Evolutionary conservation across 2,113 vertebrate genomes (phyloP).

Genomic region (Egretta garzetta): DNA sequence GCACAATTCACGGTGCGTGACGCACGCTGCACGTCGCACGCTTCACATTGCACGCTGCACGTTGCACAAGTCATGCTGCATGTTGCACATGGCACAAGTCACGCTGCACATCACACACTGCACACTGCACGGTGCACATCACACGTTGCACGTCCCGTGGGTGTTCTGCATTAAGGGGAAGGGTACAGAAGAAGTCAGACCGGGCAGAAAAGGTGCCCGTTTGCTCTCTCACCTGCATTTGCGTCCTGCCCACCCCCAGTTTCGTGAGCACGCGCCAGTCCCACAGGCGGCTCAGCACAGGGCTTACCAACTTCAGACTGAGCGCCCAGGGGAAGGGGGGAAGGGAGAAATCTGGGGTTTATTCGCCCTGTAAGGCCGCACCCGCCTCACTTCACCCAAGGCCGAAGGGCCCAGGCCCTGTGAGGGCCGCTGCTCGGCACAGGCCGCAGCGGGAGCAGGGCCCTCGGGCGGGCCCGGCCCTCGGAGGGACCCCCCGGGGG

Average conservation of each 20-base stretch:
- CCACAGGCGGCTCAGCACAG: neutral
- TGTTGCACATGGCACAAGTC: neutral
- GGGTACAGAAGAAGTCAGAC: too few relatives aligned
- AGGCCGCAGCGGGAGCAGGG: neutral
- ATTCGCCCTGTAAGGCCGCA: neutral
- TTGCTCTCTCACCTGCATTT: neutral
- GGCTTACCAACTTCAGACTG: fast-evolving
- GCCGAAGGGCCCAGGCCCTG: too few relatives aligned
- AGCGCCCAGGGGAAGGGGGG: neutral
- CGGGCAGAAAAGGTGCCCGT: fast-evolving
- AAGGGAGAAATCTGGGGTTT: neutral
- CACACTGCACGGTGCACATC: too few relatives aligned
- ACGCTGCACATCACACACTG: too few relatives aligned
- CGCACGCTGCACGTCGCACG: too few relatives aligned
- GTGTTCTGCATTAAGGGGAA: neutral
- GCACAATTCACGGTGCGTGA: too few relatives aligned
- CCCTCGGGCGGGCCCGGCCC: neutral
- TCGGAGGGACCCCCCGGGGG: too few relatives aligned
- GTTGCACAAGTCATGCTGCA: too few relatives aligned
- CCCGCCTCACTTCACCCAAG: fast-evolving
- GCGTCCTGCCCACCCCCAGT: neutral
- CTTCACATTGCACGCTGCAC: too few relatives aligned
- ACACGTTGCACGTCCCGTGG: neutral
- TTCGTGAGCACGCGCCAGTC: too few relatives aligned
- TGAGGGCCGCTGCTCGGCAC: fast-evolving